Conservation (phyloP, 2,888 invertebrate genomes). For the Idaea dimidiata region DNA sequence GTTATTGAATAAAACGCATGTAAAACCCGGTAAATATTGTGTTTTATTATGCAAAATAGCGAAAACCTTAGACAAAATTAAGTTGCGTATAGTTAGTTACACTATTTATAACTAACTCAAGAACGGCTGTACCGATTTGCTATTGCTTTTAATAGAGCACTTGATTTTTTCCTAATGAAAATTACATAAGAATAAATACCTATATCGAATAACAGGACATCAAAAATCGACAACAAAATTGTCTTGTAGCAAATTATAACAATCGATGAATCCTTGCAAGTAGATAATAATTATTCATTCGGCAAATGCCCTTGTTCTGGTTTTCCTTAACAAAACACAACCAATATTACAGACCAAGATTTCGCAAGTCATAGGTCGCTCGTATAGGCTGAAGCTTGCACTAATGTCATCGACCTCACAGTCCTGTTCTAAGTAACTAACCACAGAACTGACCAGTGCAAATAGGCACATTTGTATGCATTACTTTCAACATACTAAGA, state of each 20-base stretch:
- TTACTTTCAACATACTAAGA: constrained; percentile 21
- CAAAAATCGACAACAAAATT: not conserved
- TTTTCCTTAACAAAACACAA: not conserved
- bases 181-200: no score
- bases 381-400: constrained; percentile 20
- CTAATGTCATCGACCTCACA: constrained; percentile 35
- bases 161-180: no score
- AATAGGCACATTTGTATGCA: constrained; percentile 20
- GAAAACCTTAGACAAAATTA: no score
- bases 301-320: not conserved
- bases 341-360: not conserved
- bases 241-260: not conserved
- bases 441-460: constrained; percentile 20
- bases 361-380: constrained; percentile 9
- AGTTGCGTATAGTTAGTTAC: no score
- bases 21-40: no score
- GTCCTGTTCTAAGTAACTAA: constrained; percentile 34
- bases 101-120: no score
- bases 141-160: no score
- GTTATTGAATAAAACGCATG: no score
- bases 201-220: no score
- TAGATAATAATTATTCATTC: not conserved
- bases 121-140: no score
- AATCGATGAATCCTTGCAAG: not conserved
- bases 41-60: no score